A percentile compares a stretch with the other conserved stretches of the same genome.
Conservation (phyloP, 2,888 invertebrate genomes). For the Halictus quadricinctus region DNA sequence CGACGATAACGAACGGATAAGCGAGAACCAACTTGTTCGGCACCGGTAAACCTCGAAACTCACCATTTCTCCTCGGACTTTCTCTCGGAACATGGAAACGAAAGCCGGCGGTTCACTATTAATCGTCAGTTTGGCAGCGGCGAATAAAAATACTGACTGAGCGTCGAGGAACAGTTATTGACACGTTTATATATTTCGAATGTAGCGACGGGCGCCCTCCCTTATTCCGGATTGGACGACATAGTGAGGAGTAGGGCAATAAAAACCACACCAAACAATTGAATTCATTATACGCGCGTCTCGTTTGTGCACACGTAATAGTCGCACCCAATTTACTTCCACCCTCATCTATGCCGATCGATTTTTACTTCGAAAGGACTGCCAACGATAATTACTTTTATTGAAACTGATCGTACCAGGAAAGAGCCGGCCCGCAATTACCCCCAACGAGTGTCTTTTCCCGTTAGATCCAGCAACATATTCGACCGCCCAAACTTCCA, state of each 20-base stretch:
- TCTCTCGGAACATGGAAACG: constrained; percentile 30
- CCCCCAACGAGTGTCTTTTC: constrained; percentile 43
- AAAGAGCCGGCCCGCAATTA: constrained; percentile 60
- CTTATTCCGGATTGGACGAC: constrained; percentile 78
- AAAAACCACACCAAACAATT: constrained; percentile 70
- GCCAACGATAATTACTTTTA: constrained; percentile 65
- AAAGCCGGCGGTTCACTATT: constrained; percentile 29
- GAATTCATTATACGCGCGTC: constrained; percentile 68
- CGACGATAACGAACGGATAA: neutral
- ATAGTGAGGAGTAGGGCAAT: constrained; percentile 65
- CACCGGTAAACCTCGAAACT: constrained; percentile 18
- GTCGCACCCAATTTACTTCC: constrained; percentile 65
- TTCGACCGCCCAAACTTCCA: constrained; percentile 38
- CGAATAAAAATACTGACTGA: constrained; percentile 73
- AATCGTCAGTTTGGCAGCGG: constrained; percentile 57
- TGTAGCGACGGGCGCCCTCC: constrained; percentile 78
- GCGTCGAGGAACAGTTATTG: constrained; percentile 73
- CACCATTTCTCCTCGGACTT: constrained; percentile 31
- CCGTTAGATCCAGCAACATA: neutral
- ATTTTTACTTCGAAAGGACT: constrained; percentile 64
- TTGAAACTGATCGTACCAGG: constrained; percentile 64
- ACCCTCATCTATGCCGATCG: constrained; percentile 65
- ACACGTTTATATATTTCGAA: constrained; percentile 82
- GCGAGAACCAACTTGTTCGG: neutral
- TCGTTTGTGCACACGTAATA: constrained; percentile 65